These are phyloP conservation scores for Theristus sp. DNA, from an alignment of 2,888 invertebrate genomes.

Conservation along the genomic window DNA sequence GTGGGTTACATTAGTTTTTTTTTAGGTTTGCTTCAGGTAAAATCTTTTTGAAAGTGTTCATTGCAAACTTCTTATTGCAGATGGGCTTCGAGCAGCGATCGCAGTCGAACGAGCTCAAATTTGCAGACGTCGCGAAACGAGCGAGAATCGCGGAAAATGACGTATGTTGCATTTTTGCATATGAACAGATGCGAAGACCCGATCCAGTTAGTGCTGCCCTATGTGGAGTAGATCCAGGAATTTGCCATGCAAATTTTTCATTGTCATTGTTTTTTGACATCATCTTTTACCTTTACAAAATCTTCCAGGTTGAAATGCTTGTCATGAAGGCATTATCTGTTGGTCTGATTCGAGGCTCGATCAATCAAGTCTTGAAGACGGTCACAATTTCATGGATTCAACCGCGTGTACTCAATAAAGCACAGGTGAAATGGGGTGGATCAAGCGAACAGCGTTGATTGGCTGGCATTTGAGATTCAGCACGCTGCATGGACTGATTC, in stretches of 20 bases:
- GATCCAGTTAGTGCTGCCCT: no score
- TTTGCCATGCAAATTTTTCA: no score
- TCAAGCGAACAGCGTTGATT: no score
- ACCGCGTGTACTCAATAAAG: conserved; percentile 52
- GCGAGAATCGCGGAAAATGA: conserved; percentile 52
- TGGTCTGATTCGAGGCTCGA: conserved; percentile 58
- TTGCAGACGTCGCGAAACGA: conserved; percentile 68
- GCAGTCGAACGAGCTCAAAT: conserved; percentile 62
- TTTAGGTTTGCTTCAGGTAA: no score
- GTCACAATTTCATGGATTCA: conserved; percentile 70
- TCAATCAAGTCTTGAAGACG: conserved; percentile 40
- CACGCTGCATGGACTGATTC: no score
- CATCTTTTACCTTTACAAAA: neutral
- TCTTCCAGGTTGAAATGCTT: conserved; percentile 56
- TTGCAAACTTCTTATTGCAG: conserved; percentile 40
- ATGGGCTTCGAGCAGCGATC: conserved; percentile 89
- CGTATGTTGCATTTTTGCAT: conserved; percentile 20
- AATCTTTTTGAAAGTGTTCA: no score
- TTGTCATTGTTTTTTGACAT: neutral
- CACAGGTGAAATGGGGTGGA: conserved; percentile 35
- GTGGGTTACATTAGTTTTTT: no score
- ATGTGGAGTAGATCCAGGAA: no score
- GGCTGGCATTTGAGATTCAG: no score
- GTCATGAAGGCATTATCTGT: conserved; percentile 95
- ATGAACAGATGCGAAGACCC: no score